Evolutionary conservation across 2,113 vertebrate genomes (phyloP).

Genomic region (Megaleporinus macrocephalus): DNA sequence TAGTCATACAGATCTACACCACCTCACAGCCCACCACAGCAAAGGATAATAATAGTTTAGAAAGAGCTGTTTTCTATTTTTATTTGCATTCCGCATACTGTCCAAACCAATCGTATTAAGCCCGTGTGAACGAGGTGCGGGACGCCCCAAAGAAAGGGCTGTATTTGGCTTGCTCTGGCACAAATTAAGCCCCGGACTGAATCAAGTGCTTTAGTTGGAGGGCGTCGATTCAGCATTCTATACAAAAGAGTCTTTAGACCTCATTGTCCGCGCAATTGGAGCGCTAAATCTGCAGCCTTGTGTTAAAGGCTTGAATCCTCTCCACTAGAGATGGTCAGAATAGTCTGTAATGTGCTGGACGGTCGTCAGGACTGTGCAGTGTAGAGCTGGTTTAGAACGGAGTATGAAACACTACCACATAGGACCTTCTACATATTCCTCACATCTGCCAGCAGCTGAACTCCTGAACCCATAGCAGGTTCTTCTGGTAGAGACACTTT

Average conservation of each 20-base stretch:
- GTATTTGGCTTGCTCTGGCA: neutral
- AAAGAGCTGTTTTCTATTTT: no score
- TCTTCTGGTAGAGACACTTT: conserved; percentile 11
- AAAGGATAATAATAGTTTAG: no score
- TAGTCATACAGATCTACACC: no score
- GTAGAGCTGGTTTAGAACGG: neutral
- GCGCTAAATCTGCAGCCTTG: neutral
- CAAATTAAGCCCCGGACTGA: neutral
- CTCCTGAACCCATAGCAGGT: neutral
- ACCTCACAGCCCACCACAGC: no score
- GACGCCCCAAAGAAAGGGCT: neutral
- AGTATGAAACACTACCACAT: neutral
- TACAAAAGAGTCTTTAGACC: neutral
- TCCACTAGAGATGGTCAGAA: neutral
- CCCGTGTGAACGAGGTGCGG: neutral
- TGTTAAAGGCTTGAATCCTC: neutral
- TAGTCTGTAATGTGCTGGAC: neutral
- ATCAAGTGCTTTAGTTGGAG: neutral
- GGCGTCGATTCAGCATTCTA: neutral
- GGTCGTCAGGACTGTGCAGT: neutral
- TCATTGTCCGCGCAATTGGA: neutral
- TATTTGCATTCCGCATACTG: no score
- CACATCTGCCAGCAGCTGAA: neutral
- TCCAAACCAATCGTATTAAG: no score
- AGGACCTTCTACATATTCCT: neutral